phyloP scores from a whole-genome alignment of 1,140 invertebrate genomes.

The Heliconius melpomene region DNA sequence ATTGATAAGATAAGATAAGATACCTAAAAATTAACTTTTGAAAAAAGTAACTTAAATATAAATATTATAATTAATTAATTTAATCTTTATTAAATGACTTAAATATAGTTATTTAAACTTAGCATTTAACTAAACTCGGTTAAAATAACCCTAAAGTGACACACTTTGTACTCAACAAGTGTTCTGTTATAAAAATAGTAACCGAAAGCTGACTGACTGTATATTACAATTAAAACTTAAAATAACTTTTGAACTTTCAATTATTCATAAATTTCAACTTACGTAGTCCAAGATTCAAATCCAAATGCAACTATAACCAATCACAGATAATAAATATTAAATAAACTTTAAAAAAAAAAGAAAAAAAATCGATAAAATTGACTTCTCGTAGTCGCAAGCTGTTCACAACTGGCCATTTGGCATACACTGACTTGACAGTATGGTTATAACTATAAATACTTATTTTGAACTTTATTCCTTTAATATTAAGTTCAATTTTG shows the following conservation, averaged over 20 bases:
- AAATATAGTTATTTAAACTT: not conserved
- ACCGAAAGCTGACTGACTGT: not conserved
- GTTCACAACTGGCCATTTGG: slow-evolving; percentile 59
- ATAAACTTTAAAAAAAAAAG: not conserved
- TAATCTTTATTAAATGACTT: not conserved
- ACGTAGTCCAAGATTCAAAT: not conserved
- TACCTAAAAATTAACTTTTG: not conserved
- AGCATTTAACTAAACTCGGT: not conserved
- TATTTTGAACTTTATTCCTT: slow-evolving; percentile 42
- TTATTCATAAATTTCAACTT: not conserved
- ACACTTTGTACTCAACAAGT: not conserved
- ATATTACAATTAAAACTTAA: not conserved
- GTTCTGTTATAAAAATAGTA: not conserved
- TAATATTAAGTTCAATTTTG: slow-evolving; percentile 36
- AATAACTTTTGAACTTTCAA: not conserved
- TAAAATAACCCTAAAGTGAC: slow-evolving; percentile 1
- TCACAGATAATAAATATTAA: slow-evolving; percentile 38
- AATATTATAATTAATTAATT: not conserved
- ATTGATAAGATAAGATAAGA: not conserved
- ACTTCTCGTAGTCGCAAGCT: slow-evolving; percentile 31
- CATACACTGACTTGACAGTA: slow-evolving; percentile 47
- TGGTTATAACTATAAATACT: slow-evolving; percentile 29
- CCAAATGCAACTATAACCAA: slow-evolving; percentile 24
- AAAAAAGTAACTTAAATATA: not conserved
- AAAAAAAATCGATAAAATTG: not conserved